phyloP scores from a whole-genome alignment of 2,113 vertebrate species.

The Takifugu flavidus region DNA sequence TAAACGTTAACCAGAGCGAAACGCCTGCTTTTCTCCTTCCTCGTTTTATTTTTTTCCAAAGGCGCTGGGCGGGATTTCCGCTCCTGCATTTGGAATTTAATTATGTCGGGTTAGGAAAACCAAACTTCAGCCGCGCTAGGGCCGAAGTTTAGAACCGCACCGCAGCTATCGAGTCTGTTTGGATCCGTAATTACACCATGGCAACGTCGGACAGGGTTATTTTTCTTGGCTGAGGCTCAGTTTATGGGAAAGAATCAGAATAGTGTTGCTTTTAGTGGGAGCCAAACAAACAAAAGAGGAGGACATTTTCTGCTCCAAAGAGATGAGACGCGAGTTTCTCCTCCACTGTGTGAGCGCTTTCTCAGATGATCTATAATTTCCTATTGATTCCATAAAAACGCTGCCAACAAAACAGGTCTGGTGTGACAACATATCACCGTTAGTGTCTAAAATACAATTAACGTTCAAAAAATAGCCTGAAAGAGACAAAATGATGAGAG shows the following conservation, averaged over 20 bases:
- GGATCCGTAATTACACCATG: constrained; percentile 65
- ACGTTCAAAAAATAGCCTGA: constrained; percentile 15
- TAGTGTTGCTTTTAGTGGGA: constrained; percentile 51
- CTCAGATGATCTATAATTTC: not conserved
- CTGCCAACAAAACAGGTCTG: not conserved
- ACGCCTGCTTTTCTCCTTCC: constrained; percentile 17
- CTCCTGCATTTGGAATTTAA: constrained; percentile 57
- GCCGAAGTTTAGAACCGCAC: constrained; percentile 56
- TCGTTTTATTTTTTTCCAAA: not conserved
- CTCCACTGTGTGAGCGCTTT: constrained; percentile 15
- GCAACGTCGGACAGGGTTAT: constrained; percentile 51
- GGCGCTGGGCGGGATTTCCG: constrained; percentile 23
- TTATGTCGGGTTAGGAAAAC: constrained; percentile 58
- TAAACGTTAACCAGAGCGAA: constrained; percentile 31
- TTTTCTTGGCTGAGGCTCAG: constrained; percentile 59
- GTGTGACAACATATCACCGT: not conserved
- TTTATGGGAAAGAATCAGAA: constrained; percentile 60
- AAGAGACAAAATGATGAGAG: not conserved
- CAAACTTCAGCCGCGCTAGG: constrained; percentile 59
- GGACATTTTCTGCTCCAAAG: constrained; percentile 19
- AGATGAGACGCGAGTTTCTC: not conserved
- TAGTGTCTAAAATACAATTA: constrained; percentile 1
- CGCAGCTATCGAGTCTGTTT: constrained; percentile 54
- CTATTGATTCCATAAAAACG: not conserved
- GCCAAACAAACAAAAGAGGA: constrained; percentile 53